A percentile compares a stretch with the other conserved stretches of the same genome.
Evolutionary conservation across 2,113 vertebrate species (phyloP).

Genomic region (Bubo blakistoni): DNA sequence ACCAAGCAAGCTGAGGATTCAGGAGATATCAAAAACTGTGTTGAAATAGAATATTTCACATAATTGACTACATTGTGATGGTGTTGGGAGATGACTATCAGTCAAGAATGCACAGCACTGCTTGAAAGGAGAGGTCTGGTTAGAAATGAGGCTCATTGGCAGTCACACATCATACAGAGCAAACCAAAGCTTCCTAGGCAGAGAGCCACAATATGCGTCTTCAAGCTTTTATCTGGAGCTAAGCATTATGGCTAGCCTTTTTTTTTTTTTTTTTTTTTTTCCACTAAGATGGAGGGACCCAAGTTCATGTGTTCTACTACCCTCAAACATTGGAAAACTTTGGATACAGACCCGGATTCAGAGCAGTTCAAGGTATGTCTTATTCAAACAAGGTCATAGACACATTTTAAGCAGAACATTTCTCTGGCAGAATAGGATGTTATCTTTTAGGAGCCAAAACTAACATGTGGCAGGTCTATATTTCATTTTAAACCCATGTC

Average conservation of each 20-base stretch:
- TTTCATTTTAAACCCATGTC: background rate
- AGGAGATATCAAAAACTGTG: background rate
- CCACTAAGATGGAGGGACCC: background rate
- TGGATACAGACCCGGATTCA: background rate
- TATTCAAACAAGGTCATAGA: background rate
- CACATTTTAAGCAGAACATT: background rate
- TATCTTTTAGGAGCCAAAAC: background rate
- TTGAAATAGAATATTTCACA: background rate
- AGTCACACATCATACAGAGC: background rate
- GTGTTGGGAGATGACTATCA: background rate
- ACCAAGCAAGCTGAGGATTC: background rate
- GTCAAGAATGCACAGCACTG: background rate
- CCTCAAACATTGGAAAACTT: background rate
- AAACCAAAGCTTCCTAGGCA: background rate
- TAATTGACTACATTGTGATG: background rate
- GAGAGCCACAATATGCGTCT: background rate
- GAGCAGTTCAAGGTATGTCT: background rate
- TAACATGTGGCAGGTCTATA: background rate
- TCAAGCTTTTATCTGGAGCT: background rate
- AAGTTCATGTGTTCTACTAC: background rate
- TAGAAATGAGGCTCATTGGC: background rate
- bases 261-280: background rate
- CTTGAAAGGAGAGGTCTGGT: background rate
- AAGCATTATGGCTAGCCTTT: background rate
- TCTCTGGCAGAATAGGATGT: background rate